A percentile compares a stretch with the other conserved stretches of the same genome.
phyloP scores from a whole-genome alignment of 2,797 vertebrate species.

The Rhincodon typus region DNA sequence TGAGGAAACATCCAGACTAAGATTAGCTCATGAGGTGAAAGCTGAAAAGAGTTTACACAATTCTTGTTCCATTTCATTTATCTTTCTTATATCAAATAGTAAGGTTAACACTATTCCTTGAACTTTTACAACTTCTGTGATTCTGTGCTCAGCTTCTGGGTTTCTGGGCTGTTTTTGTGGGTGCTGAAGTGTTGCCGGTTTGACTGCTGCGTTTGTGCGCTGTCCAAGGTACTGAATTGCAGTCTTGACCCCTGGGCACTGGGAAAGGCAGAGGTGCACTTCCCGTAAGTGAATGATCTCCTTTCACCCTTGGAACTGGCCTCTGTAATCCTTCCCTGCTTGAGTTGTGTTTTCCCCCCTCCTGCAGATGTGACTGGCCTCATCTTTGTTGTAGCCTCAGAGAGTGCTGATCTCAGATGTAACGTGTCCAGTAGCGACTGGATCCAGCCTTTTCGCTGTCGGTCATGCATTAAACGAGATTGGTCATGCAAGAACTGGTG shows the following conservation, averaged over 20 bases:
- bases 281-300: neutral
- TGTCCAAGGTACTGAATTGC: neutral
- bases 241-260: neutral
- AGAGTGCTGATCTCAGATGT: neutral
- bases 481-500: neutral
- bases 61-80: neutral
- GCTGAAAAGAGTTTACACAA: neutral
- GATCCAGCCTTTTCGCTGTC: neutral
- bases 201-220: neutral
- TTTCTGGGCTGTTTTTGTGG: neutral
- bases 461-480: neutral
- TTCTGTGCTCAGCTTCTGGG: neutral
- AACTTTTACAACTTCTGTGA: neutral
- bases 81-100: neutral
- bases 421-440: neutral
- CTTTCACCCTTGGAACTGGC: neutral
- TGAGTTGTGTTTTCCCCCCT: neutral
- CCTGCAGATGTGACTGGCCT: neutral
- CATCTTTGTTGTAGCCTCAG: neutral
- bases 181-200: neutral
- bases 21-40: neutral
- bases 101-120: neutral
- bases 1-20: neutral
- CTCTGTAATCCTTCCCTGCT: neutral
- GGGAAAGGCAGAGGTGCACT: neutral